Conservation (phyloP, 2,113 vertebrate genomes). For the Lagopus leucura region DNA sequence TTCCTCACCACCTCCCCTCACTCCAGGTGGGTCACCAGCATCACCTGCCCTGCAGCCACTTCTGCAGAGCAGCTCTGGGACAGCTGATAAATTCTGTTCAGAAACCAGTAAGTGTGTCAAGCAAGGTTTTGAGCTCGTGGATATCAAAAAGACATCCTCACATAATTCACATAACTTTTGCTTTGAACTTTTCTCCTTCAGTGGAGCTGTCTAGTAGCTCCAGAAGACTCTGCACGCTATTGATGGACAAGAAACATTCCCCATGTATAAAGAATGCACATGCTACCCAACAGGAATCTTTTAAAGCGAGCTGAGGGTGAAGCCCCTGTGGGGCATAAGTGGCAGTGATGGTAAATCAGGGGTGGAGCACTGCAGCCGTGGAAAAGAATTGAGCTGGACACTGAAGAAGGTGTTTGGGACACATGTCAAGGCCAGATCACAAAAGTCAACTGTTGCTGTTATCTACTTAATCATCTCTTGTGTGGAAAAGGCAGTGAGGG, state of each 20-base stretch:
- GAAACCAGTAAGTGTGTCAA: conserved; percentile 16
- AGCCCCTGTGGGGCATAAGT: neutral
- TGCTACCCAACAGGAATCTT: neutral
- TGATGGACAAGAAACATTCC: neutral
- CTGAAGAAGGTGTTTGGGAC: conserved; percentile 27
- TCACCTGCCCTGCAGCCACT: neutral
- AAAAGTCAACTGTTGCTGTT: conserved; percentile 55
- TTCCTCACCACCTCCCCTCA: neutral
- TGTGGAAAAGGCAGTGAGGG: conserved; percentile 49
- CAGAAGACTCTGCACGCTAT: neutral
- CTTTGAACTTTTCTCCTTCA: neutral
- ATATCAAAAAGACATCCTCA: neutral
- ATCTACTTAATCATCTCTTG: conserved; percentile 56
- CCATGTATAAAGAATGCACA: neutral
- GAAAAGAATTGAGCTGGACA: neutral
- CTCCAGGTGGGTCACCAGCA: neutral
- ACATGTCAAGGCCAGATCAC: conserved; percentile 46
- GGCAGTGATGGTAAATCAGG: neutral
- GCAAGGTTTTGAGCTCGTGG: neutral
- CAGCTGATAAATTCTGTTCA: neutral
- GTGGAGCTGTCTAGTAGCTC: neutral
- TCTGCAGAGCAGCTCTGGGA: neutral
- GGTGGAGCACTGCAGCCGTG: neutral
- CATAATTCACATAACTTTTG: neutral
- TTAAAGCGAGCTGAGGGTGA: neutral